A percentile compares a stretch with the other conserved stretches of the same genome.
These are phyloP conservation scores for Chironex yamaguchii DNA, from an alignment of 30 jellyfish, hydroid and myxozoan genomes.

Conservation along the genomic window DNA sequence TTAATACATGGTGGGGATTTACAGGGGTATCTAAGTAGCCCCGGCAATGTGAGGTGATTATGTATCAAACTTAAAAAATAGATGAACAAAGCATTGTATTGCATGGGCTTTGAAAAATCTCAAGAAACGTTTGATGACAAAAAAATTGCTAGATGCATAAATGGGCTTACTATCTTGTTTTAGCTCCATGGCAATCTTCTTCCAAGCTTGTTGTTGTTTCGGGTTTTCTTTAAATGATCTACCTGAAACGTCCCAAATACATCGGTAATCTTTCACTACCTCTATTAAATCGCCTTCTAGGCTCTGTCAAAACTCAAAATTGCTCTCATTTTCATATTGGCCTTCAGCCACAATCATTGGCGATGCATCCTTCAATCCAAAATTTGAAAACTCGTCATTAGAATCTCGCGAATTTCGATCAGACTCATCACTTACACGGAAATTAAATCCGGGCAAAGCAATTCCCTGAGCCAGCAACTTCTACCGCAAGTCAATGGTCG, in stretches of 20 bases:
- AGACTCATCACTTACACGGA: not conserved
- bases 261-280: constrained; percentile 13
- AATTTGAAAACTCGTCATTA: too few relatives aligned
- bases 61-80: too few relatives aligned
- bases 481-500: not conserved
- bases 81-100: too few relatives aligned
- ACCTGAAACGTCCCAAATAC: constrained; percentile 61
- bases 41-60: too few relatives aligned
- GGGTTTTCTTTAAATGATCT: constrained; percentile 48
- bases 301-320: constrained; percentile 24
- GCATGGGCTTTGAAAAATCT: too few relatives aligned
- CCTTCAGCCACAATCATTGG: not conserved
- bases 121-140: too few relatives aligned
- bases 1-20: too few relatives aligned
- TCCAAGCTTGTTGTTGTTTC: constrained; percentile 42
- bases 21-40: too few relatives aligned
- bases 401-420: too few relatives aligned
- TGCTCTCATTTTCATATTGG: not conserved
- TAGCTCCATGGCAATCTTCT: constrained; percentile 35
- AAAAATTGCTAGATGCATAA: too few relatives aligned
- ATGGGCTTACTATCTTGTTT: constrained; percentile 31
- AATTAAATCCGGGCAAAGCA: constrained; percentile 7
- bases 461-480: constrained; percentile 54
- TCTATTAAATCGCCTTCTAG: constrained; percentile 49
- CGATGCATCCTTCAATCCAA: too few relatives aligned